These are phyloP conservation scores for Desmophyllum pertusum DNA, from an alignment of 92 coral and sea anemone species.

Conservation along the genomic window DNA sequence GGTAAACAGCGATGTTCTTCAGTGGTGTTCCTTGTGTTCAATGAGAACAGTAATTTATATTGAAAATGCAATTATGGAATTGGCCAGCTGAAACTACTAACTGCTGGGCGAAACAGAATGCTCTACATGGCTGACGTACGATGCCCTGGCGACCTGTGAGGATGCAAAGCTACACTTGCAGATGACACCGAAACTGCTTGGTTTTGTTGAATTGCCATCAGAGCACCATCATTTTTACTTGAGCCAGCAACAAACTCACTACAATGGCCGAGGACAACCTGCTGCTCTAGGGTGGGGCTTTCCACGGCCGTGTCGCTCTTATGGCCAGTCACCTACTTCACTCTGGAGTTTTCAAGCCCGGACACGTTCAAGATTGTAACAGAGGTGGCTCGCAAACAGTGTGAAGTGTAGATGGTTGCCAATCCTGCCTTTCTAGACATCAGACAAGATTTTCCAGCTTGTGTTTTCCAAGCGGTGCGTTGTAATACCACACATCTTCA, in stretches of 20 bases:
- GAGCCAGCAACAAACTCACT: slow-evolving; percentile 8
- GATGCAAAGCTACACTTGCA: not conserved
- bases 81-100: not conserved
- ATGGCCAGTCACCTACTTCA: slow-evolving; percentile 53
- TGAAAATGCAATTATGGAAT: slow-evolving; percentile 6
- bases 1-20: too few relatives aligned
- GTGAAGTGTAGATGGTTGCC: slow-evolving; percentile 55
- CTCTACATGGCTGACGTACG: not conserved
- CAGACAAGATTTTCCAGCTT: slow-evolving; percentile 25
- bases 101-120: not conserved
- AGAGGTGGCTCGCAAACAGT: slow-evolving; percentile 60
- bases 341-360: slow-evolving; percentile 48
- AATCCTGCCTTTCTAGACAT: slow-evolving; percentile 62
- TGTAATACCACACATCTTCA: slow-evolving; percentile 54
- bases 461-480: slow-evolving; percentile 50
- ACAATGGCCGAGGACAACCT: not conserved
- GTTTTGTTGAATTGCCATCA: slow-evolving; percentile 13
- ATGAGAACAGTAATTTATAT: slow-evolving; percentile 14
- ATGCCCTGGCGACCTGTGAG: not conserved
- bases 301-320: slow-evolving; percentile 40
- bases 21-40: slow-evolving; percentile 16
- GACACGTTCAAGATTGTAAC: slow-evolving; percentile 46
- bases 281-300: slow-evolving; percentile 42
- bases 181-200: not conserved
- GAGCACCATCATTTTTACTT: slow-evolving; percentile 4